Evolutionary conservation across 2,888 invertebrate species (phyloP).

Genomic region (Noctua fimbriata): DNA sequence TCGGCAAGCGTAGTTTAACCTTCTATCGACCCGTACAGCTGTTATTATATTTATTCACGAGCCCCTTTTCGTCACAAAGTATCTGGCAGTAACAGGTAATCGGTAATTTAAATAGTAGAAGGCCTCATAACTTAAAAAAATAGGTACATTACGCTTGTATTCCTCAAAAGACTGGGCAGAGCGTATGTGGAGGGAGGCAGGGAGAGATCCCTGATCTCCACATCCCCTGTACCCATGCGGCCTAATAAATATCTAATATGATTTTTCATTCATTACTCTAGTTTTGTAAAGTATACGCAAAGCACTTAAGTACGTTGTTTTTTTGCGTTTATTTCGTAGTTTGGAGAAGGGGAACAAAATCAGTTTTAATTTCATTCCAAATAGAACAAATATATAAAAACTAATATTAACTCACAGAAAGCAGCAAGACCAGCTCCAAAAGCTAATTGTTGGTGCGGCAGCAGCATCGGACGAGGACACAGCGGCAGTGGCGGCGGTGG

Average conservation of each 20-base stretch:
- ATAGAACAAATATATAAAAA: neutral
- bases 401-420: conserved; percentile 85
- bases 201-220: neutral
- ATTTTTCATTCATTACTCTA: neutral
- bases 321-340: neutral
- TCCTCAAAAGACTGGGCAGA: neutral
- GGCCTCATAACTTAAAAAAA: neutral
- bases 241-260: neutral
- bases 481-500: conserved; percentile 84
- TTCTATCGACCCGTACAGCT: neutral
- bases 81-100: neutral
- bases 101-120: neutral
- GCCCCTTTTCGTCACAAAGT: neutral
- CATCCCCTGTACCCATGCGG: neutral
- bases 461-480: conserved; percentile 85
- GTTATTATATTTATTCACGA: neutral
- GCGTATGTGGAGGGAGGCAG: neutral
- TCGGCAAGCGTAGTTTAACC: neutral
- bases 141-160: neutral
- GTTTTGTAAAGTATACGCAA: too few relatives aligned
- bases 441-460: conserved; percentile 88
- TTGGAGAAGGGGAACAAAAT: neutral
- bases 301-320: neutral
- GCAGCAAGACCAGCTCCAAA: conserved; percentile 91
- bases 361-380: neutral